phyloP scores from a whole-genome alignment of 2,888 invertebrate genomes.

The Unio pictorum region DNA sequence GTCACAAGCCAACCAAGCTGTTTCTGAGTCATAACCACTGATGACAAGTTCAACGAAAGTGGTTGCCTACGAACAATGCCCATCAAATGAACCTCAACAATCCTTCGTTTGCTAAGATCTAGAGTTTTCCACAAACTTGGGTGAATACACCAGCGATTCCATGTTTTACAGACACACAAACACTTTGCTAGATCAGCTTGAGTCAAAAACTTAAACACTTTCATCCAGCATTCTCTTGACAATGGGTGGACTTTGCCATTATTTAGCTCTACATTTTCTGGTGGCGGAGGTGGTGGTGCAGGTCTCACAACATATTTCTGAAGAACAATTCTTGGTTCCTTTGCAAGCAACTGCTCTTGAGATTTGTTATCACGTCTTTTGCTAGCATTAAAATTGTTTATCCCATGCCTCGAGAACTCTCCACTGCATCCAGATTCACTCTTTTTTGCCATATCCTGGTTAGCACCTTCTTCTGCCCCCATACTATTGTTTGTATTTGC shows the following conservation, averaged over 20 bases:
- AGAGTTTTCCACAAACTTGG: conserved; percentile 88
- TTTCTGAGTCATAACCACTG: conserved; percentile 88
- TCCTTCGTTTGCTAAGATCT: conserved; percentile 80
- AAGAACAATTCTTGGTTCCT: conserved; percentile 25
- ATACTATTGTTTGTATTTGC: too few species aligned
- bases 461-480: too few species aligned
- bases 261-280: conserved; percentile 46
- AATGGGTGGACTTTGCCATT: conserved; percentile 57
- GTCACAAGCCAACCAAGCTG: conserved; percentile 94
- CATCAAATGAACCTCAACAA: conserved; percentile 82
- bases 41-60: conserved; percentile 85
- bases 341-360: too few species aligned
- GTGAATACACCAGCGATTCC: conserved; percentile 89
- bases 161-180: conserved; percentile 86
- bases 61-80: conserved; percentile 93
- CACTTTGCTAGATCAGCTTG: conserved; percentile 76
- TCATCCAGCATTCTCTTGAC: conserved; percentile 68
- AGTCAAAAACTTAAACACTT: conserved; percentile 71
- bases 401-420: too few species aligned
- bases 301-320: conserved; percentile 63
- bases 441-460: too few species aligned
- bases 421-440: too few species aligned
- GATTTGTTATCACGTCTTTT: too few species aligned
- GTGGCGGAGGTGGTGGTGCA: conserved; percentile 59
- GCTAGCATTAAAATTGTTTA: too few species aligned